Evolutionary conservation across 2,113 vertebrate genomes (phyloP), one percentile per base, ranked within the genome.

Genomic region (Periophthalmodon schlosseri): DNA sequence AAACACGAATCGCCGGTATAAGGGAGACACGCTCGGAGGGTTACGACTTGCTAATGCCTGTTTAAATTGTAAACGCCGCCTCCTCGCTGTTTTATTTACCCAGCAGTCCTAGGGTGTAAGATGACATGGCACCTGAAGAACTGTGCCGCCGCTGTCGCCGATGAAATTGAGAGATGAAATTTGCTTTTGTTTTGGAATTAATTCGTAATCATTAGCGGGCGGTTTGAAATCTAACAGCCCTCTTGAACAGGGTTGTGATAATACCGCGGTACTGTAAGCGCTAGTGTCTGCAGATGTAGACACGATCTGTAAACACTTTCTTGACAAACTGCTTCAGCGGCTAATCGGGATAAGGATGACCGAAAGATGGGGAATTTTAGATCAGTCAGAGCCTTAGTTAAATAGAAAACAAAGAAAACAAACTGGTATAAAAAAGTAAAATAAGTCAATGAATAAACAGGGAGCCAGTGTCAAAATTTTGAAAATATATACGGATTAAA

Each of bases 131-230:
- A 89, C 84, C 84, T 88, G 87, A 88, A 87, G 85, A 84, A 83
- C 79, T 70, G 77, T 70, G 81, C 69, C 20, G 57, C 66, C 54
- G 57, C 64, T 71, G 39, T 44, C 9, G 77, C 74, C 79, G 79
- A 69, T 70, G 76, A 82, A 69, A 79, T 73, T 3, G n/a, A 76
- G 80, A 74, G 74, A 28, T 28, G 28, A 81, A 78, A 91, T 92
- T 91, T 92, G 18, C 72, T 82, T 92, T 90, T 76, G 88, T 28
- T 28, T 28, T 84, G 72, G 63, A 87, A 85, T 83, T 87, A 86
- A 87, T 87, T 93, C 88, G 94, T 88, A 94, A 92, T 93, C 92
- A 93, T 94, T 92, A 91, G 90, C 39, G 54, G 81, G 68, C 83
- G 18, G 50, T 78, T 84, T 66, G 84, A 94, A 87, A 88, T 77